phyloP scores from a whole-genome alignment of 2,797 vertebrate genomes.

The Coluber constrictor region DNA sequence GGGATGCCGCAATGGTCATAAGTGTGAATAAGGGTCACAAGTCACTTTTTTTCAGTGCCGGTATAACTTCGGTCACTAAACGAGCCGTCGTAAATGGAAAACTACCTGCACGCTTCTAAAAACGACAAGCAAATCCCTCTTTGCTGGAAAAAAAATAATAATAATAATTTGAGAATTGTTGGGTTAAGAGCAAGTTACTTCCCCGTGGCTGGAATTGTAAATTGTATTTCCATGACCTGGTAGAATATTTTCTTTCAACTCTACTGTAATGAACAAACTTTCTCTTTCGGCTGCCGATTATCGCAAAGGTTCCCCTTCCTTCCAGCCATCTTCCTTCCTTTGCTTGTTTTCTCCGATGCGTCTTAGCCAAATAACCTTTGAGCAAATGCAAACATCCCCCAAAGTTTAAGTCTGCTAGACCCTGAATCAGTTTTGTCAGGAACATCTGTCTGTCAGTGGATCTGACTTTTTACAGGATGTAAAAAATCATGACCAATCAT shows the following conservation, averaged over 20 bases:
- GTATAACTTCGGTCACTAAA: no score
- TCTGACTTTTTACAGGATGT: not conserved
- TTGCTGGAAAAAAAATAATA: not conserved
- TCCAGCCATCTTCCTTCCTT: not conserved
- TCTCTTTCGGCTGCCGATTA: not conserved
- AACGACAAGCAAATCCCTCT: not conserved
- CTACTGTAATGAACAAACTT: not conserved
- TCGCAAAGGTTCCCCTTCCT: not conserved
- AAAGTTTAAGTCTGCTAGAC: not conserved
- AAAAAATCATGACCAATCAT: not conserved
- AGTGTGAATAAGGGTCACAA: no score
- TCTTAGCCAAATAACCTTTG: not conserved
- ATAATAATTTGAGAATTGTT: not conserved
- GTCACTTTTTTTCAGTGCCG: no score
- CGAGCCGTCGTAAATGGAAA: no score
- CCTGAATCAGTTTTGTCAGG: not conserved
- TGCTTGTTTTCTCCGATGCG: not conserved
- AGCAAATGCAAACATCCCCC: not conserved
- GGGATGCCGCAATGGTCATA: no score
- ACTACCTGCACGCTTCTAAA: no score
- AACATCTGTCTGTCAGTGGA: not conserved
- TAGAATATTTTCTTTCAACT: not conserved
- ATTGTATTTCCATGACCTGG: not conserved
- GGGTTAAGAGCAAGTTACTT: not conserved
- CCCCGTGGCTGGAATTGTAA: not conserved